A percentile compares a stretch with the other conserved stretches of the same genome.
Evolutionary conservation across 2,888 invertebrate genomes (phyloP).

Genomic region (Nebria salina): DNA sequence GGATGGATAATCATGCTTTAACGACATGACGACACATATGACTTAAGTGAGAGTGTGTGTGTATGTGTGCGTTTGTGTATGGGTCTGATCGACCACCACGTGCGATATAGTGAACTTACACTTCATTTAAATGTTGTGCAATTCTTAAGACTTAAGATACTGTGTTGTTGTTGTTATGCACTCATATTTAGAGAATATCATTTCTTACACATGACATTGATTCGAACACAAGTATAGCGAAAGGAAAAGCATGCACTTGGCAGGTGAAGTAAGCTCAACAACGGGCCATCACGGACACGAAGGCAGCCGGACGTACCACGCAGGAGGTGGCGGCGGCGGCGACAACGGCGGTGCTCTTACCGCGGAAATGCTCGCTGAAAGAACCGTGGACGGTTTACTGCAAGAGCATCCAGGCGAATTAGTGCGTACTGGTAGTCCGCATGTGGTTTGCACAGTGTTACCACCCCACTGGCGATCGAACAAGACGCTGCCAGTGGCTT

Average conservation of each 20-base stretch:
- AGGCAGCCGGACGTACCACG: conserved; percentile 21
- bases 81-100: background rate
- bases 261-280: conserved; percentile 23
- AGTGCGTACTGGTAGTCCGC: conserved; percentile 91
- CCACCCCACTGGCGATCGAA: conserved; percentile 98
- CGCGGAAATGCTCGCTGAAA: conserved; percentile 87
- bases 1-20: background rate
- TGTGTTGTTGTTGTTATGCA: background rate
- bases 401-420: conserved; percentile 93
- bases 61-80: background rate
- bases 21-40: background rate
- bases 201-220: too few relatives aligned
- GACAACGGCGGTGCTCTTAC: conserved; percentile 70
- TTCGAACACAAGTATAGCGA: background rate
- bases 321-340: conserved; percentile 47
- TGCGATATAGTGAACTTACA: background rate
- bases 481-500: conserved; percentile 96
- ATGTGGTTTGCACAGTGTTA: conserved; percentile 93
- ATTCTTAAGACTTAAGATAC: background rate
- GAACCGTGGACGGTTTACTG: conserved; percentile 85
- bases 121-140: too few relatives aligned
- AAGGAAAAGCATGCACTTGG: conserved; percentile 28
- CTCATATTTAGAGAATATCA: too few relatives aligned
- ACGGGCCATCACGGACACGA: conserved; percentile 45
- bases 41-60: background rate